Base-by-base conservation (phyloP, 2,113 vertebrate genomes). In the Damaliscus lunatus region DNA sequence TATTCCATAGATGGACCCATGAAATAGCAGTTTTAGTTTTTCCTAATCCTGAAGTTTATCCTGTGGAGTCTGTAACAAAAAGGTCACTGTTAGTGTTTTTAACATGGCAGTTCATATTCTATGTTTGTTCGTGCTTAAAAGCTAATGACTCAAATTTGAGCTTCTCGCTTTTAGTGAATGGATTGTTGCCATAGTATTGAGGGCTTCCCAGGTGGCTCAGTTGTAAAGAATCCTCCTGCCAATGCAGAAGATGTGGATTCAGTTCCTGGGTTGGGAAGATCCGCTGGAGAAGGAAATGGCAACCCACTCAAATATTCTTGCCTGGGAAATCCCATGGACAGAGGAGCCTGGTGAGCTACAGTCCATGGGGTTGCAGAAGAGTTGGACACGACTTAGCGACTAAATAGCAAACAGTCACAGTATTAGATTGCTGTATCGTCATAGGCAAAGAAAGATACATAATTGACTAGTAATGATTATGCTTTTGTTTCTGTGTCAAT, bases 51-150 rank as follows among this genome's bases (percentile, higher is more conserved):
- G 8, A 33, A 36, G 6, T 29, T 7, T 19, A 6, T 50, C 91
- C 59, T 48, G 27, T 36, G 23, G n/a, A 93, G 52, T 4, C 86
- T 46, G 15, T 48, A 87, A n/a, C 21, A 40, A 40, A 71, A 92
- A 59, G 31, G 57, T 85, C 62, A 46, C 36, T 36, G 33, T 93
- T 88, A 23, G 53, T 53, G 9, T 88, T 77, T 97, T 96, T 74
- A 33, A 46, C 59, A 31, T 17, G 31, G 11, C 88, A 31, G 7
- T 71, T 92, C 57, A 4, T 80, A 50, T 53, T 90, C 64, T 57
- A 16, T 40, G 48, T 97, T 90, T 96, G 43, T 55, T 62, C 78
- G 16, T 64, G 33, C 85, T 64, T 93, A 81, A 95, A 94, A 94
- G 55, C 55, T 67, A 90, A 86, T 80, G 84, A 60, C 50, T n/a